phyloP scores from a whole-genome alignment of 2,888 invertebrate genomes.

The Phasia obesa region DNA sequence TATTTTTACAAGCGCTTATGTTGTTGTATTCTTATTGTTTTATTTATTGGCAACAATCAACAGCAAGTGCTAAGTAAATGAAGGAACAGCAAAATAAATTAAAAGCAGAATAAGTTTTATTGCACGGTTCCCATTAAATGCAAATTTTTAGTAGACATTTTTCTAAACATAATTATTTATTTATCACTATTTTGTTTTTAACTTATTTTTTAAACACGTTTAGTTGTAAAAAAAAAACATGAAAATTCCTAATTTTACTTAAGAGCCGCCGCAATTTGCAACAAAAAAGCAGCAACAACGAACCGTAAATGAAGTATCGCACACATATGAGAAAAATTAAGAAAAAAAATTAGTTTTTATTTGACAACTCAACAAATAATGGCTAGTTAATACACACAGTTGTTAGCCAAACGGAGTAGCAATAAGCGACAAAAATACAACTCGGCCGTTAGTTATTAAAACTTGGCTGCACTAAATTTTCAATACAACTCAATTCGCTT shows the following conservation, averaged over 20 bases:
- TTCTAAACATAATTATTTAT: not conserved
- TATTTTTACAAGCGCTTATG: conserved; percentile 9
- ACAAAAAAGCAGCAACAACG: conserved; percentile 64
- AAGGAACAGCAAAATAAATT: conserved; percentile 29
- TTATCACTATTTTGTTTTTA: conserved; percentile 20
- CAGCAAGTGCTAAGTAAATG: conserved; percentile 46
- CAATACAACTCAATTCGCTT: no score
- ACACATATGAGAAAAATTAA: conserved; percentile 35
- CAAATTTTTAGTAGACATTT: not conserved
- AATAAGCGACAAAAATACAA: rapidly evolving
- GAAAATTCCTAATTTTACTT: conserved; percentile 28
- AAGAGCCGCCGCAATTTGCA: conserved; percentile 47
- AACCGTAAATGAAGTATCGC: conserved; percentile 61
- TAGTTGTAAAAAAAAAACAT: conserved; percentile 36
- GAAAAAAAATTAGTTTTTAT: conserved; percentile 25
- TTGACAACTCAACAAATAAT: conserved; percentile 64
- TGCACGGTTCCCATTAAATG: conserved; percentile 2
- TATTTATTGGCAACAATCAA: conserved; percentile 62
- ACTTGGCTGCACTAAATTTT: conserved; percentile 24
- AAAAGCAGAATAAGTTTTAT: conserved; percentile 13
- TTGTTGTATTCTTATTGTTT: conserved; percentile 27
- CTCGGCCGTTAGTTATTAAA: not conserved
- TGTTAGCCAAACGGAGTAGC: not conserved
- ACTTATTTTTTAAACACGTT: conserved; percentile 26
- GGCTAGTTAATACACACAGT: conserved; percentile 33